These are phyloP conservation scores for Arizona elegans DNA, from an alignment of 2,113 vertebrate species.

Conservation along the genomic window DNA sequence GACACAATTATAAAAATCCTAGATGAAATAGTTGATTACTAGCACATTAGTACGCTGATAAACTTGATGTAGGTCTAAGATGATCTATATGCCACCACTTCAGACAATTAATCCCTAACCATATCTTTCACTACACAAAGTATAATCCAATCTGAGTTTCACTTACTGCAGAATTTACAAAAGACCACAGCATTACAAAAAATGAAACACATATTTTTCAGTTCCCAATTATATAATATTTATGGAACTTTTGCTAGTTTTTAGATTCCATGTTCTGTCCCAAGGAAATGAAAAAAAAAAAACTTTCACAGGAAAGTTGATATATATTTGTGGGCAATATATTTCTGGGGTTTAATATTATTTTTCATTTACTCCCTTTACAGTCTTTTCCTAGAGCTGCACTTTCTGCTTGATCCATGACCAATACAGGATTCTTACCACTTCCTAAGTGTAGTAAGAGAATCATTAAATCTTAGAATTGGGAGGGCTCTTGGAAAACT, in stretches of 20 bases:
- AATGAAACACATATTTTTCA: neutral
- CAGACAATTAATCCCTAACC: neutral
- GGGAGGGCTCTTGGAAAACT: neutral
- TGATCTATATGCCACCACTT: too few relatives aligned
- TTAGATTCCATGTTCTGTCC: neutral
- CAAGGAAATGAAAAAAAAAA: neutral
- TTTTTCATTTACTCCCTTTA: neutral
- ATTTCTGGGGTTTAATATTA: neutral
- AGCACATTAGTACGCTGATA: neutral
- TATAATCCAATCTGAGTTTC: neutral
- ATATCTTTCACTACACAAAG: neutral
- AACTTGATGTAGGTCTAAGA: neutral
- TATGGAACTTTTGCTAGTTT: slow-evolving; percentile 5
- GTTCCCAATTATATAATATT: slow-evolving; percentile 8
- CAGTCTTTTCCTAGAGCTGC: neutral
- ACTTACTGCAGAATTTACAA: slow-evolving; percentile 20
- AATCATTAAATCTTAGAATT: neutral
- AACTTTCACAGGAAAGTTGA: neutral
- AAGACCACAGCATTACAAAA: neutral
- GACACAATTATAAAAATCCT: neutral
- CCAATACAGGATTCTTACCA: neutral
- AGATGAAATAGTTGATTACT: neutral
- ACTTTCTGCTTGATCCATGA: neutral
- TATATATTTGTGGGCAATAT: neutral
- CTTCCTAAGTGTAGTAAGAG: neutral